Evolutionary conservation across 2,888 invertebrate species (phyloP).

Genomic region (Monochamus alternatus): DNA sequence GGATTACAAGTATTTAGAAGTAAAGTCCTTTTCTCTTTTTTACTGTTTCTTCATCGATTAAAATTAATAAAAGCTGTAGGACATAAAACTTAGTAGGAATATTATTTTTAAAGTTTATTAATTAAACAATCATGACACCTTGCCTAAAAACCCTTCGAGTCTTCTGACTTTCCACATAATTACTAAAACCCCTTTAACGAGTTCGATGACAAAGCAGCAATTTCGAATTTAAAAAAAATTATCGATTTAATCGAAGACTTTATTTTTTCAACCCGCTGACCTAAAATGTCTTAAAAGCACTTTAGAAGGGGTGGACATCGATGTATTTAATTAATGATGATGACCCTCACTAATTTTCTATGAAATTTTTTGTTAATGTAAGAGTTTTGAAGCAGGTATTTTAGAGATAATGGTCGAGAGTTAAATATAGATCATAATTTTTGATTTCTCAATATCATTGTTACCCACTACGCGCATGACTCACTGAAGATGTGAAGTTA

Average conservation of each 20-base stretch:
- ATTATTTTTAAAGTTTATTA: too few relatives aligned
- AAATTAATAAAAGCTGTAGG: too few relatives aligned
- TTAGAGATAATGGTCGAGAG: background rate
- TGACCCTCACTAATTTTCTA: conserved; percentile 25
- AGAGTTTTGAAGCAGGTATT: conserved; percentile 5
- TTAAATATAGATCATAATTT: too few relatives aligned
- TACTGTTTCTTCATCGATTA: too few relatives aligned
- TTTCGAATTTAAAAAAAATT: conserved; percentile 20
- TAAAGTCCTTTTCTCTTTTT: too few relatives aligned
- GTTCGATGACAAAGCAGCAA: conserved; percentile 7
- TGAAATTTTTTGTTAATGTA: conserved; percentile 25
- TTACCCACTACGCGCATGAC: too few relatives aligned
- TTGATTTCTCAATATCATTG: too few relatives aligned
- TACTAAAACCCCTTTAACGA: conserved; percentile 23
- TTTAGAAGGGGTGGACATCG: conserved; percentile 35
- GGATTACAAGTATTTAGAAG: too few relatives aligned
- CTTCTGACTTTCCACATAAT: background rate
- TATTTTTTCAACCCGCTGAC: conserved; percentile 21
- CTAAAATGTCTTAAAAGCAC: conserved; percentile 37
- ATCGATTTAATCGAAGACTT: conserved; percentile 27
- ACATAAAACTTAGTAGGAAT: too few relatives aligned
- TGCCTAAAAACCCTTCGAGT: background rate
- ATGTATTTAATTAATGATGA: conserved; percentile 36
- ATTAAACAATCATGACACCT: background rate
- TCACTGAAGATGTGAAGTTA: too few relatives aligned